Base-by-base conservation (phyloP, 1,140 invertebrate species). In the Dendrolimus punctatus region DNA sequence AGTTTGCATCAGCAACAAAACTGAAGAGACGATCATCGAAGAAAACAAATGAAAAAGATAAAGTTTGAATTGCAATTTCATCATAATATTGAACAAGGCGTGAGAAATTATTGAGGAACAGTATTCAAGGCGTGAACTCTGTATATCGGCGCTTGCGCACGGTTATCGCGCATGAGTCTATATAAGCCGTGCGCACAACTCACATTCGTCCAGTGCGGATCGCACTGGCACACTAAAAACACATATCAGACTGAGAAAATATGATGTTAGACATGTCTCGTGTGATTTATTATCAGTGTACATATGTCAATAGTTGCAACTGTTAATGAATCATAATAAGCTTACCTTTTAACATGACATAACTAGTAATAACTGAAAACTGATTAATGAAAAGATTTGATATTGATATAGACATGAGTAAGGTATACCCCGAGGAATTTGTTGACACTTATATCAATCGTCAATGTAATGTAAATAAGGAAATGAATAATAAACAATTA, bases 181-280 rank as follows among this genome's bases (percentile, higher is more conserved):
- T 83, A 83, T 53, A 83, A 80, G 58, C 53, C 46, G 50, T 36
- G 38, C 51, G 39, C 50, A 50, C 55, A 36, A 36, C 38, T 9
- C 8, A 8, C 68, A 65, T 8, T 54, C 59, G 76, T 73, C 76
- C 76, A 83, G 76, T 83, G 76, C 73, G 80, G 76, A 80, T 76
- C 61, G 80, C 68, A 71, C 78, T 76, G 78, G 76, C 73, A 80
- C 58, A 81, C 73, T 61, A 55, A 51, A 63, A 73, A 73, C 70
- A 77, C 39, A 39, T 48, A 39, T 6, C 49, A 10, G 51, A 53
- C 49, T 51, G 53, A 52, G 51, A 57, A 46, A 58, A 49, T 55
- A 52, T 40, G n/a, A 45, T 45, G 43, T 9, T 5, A 9, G 43
- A 45, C 43, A n/a, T 45, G 43, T 9, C 6, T 45, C 43, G 23